Percentiles rank a stretch among this genome's conserved stretches.
phyloP scores from a whole-genome alignment of 2,113 vertebrate genomes.

The Leucopsar rothschildi region DNA sequence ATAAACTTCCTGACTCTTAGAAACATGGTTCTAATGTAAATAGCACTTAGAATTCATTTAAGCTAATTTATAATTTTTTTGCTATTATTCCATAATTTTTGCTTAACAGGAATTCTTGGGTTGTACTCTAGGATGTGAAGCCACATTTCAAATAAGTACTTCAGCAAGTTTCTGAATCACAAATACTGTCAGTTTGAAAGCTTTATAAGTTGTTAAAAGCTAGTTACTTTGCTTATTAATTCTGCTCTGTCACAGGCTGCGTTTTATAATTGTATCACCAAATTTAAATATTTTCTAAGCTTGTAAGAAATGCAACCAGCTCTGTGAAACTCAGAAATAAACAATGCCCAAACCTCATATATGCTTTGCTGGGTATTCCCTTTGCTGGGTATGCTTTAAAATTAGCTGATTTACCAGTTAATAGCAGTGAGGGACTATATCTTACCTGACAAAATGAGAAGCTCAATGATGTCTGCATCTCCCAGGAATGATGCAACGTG shows the following conservation, averaged over 20 bases:
- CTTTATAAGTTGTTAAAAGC: not conserved
- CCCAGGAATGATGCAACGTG: conserved; percentile 93
- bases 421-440: not conserved
- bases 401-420: not conserved
- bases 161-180: not conserved
- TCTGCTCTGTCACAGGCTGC: not conserved
- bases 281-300: not conserved
- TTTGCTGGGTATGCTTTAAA: not conserved
- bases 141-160: not conserved
- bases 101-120: not conserved
- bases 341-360: not conserved
- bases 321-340: not conserved
- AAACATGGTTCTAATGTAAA: not conserved
- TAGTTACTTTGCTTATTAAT: not conserved
- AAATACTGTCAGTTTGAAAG: not conserved
- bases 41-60: not conserved
- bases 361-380: not conserved
- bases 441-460: conserved; percentile 95
- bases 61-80: not conserved
- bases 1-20: not conserved
- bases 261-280: not conserved
- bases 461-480: conserved; percentile 94
- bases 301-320: not conserved
- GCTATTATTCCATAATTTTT: not conserved
- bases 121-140: not conserved